phyloP scores from a whole-genome alignment of 1,140 invertebrate species.

The Drosophila truncata region DNA sequence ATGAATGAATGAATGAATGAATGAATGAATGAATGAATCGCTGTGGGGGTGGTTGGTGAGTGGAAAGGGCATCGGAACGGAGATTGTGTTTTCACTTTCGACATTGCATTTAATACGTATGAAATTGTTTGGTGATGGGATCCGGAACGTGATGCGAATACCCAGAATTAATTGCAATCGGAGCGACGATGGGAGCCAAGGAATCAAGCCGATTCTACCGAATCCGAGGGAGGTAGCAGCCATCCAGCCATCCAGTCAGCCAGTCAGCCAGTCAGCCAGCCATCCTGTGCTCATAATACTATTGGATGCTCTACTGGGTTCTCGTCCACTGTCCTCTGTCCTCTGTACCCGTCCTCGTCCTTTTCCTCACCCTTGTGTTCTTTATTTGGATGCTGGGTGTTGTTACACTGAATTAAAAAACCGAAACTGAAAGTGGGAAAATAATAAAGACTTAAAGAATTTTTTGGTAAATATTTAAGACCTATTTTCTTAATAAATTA shows the following conservation, averaged over 20 bases:
- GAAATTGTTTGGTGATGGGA: slow-evolving; percentile 83
- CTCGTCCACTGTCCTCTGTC: background rate
- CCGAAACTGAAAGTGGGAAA: background rate
- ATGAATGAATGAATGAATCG: background rate
- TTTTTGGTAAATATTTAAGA: background rate
- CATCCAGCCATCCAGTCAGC: background rate
- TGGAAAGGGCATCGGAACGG: background rate
- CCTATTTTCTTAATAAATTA: no score
- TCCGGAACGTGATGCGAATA: slow-evolving; percentile 78
- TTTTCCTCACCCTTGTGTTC: background rate
- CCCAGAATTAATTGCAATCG: slow-evolving; percentile 76
- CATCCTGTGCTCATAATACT: slow-evolving; percentile 32
- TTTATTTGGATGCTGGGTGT: slow-evolving; percentile 1
- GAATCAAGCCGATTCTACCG: slow-evolving; percentile 31
- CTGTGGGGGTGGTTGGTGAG: background rate
- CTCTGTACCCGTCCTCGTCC: background rate
- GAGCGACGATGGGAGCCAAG: slow-evolving; percentile 28
- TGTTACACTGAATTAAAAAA: slow-evolving; percentile 9
- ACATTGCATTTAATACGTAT: slow-evolving; percentile 81
- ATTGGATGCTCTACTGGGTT: slow-evolving; percentile 17
- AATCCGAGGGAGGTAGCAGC: slow-evolving; percentile 2
- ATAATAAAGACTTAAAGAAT: background rate
- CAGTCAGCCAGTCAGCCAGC: background rate
- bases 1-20: no score
- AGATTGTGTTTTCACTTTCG: slow-evolving; percentile 72